Evolutionary conservation across 2,888 invertebrate species (phyloP).

Genomic region (Amorpha juglandis): DNA sequence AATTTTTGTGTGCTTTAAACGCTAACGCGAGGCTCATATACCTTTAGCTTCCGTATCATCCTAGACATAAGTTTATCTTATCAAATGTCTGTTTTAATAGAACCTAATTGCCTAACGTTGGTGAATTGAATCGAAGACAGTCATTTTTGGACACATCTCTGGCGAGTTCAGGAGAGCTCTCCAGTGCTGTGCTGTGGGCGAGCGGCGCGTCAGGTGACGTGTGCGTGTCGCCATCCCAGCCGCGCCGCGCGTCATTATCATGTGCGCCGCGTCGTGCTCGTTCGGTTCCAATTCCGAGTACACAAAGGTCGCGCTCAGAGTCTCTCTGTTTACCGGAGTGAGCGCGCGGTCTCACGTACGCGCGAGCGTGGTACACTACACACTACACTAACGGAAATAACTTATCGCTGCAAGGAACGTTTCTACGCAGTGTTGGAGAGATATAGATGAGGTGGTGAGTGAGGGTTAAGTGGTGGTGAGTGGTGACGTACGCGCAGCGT

Average conservation of each 20-base stretch:
- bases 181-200: background rate
- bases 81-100: too few relatives aligned
- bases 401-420: background rate
- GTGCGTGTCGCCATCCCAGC: slow-evolving; percentile 4
- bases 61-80: too few relatives aligned
- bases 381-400: slow-evolving; percentile 17
- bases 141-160: background rate
- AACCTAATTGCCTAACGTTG: too few relatives aligned
- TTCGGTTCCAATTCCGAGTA: slow-evolving; percentile 18
- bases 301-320: slow-evolving; percentile 11
- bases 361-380: background rate
- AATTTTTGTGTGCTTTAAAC: too few relatives aligned
- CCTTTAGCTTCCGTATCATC: too few relatives aligned
- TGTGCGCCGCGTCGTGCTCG: slow-evolving; percentile 14
- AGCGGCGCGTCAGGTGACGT: background rate
- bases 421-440: background rate
- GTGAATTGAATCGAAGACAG: too few relatives aligned
- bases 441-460: background rate
- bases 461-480: background rate
- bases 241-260: slow-evolving; percentile 7
- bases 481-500: slow-evolving; percentile 67
- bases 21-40: too few relatives aligned
- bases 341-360: slow-evolving; percentile 22
- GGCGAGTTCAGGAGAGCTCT: background rate
- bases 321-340: slow-evolving; percentile 16